phyloP scores from a whole-genome alignment of 2,888 invertebrate species.

The Thecocarcelia acutangulata region DNA sequence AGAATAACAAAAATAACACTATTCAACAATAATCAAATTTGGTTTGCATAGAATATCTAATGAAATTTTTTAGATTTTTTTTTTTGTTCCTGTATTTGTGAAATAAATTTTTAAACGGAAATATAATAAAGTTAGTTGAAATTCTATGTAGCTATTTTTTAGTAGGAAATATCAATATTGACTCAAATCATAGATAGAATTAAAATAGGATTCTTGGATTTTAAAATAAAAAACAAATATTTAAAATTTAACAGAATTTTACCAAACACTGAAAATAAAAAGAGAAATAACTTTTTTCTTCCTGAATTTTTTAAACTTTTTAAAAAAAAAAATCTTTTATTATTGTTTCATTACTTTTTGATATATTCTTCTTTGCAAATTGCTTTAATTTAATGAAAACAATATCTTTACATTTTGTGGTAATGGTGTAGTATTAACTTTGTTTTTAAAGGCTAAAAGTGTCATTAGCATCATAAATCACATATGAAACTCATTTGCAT shows the following conservation, averaged over 20 bases:
- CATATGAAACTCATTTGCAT: slow-evolving; percentile 68
- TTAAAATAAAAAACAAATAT: neutral
- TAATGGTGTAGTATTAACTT: slow-evolving; percentile 53
- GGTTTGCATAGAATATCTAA: slow-evolving; percentile 4
- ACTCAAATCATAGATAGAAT: too few relatives aligned
- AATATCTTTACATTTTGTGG: slow-evolving; percentile 71
- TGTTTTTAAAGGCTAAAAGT: slow-evolving; percentile 69
- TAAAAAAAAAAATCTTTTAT: too few relatives aligned
- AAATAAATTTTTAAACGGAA: neutral
- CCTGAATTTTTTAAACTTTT: slow-evolving; percentile 4
- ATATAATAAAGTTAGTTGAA: slow-evolving; percentile 4
- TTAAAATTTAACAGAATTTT: too few relatives aligned
- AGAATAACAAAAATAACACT: slow-evolving; percentile 1
- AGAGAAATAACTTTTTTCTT: neutral
- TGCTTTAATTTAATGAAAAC: slow-evolving; percentile 68
- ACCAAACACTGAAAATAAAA: neutral
- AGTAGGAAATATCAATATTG: neutral
- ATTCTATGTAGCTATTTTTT: neutral
- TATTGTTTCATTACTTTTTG: neutral
- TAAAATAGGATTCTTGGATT: neutral
- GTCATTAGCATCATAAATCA: slow-evolving; percentile 80
- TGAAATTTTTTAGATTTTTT: neutral
- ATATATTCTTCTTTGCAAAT: slow-evolving; percentile 71
- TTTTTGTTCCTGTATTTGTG: neutral
- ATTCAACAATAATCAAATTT: slow-evolving; percentile 23